Evolutionary conservation across 2,888 invertebrate species (phyloP).

Genomic region (Cephus pygmeus): DNA sequence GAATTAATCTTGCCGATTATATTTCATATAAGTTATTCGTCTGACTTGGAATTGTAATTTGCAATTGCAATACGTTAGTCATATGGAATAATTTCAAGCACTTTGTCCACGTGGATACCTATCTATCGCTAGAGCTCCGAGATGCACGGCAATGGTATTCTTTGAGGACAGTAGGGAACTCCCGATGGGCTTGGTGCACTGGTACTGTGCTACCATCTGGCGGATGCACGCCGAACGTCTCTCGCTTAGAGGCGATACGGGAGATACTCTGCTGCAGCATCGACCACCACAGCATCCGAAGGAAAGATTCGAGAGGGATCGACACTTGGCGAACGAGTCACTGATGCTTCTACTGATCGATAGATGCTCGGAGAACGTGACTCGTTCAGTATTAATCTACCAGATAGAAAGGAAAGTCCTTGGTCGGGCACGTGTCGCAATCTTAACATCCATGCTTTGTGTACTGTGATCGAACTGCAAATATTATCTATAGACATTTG

Average conservation of each 20-base stretch:
- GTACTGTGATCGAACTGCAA: neutral
- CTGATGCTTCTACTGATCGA: neutral
- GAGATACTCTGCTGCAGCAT: neutral
- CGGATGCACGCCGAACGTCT: slow-evolving; percentile 21
- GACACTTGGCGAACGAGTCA: neutral
- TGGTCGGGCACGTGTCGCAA: neutral
- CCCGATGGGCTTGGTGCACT: slow-evolving; percentile 18
- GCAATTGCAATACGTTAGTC: neutral
- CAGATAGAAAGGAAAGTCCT: neutral
- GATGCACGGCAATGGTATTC: neutral
- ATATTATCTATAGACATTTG: neutral
- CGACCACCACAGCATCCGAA: neutral
- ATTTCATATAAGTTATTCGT: neutral
- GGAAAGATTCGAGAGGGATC: neutral
- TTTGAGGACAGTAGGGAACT: neutral
- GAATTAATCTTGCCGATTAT: neutral
- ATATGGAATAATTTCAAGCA: neutral
- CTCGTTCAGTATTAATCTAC: neutral
- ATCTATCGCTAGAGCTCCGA: neutral
- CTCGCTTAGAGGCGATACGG: neutral
- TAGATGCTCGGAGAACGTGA: neutral
- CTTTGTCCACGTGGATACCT: neutral
- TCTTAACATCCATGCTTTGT: neutral
- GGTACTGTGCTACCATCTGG: slow-evolving; percentile 41
- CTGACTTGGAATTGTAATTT: neutral